Base-by-base conservation (phyloP, 2,113 vertebrate species). In the Canis aureus region DNA sequence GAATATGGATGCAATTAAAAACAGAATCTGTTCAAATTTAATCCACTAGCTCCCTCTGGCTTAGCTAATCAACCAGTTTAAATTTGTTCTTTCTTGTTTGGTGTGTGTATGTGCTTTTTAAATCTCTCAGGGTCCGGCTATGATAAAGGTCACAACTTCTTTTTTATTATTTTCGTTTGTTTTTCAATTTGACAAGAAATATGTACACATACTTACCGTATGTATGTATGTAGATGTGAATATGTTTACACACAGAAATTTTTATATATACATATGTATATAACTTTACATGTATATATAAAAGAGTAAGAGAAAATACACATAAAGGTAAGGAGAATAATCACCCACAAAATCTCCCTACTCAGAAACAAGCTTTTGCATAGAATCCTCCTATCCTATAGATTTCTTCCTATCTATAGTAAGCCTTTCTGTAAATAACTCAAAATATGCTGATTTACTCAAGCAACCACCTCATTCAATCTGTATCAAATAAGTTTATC, bases 401-500 rank as follows among this genome's bases (percentile, higher is more conserved):
- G 23, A 11, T 64, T 35, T 79, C 11, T 57, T 80, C 62, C 25
- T 64, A n/a, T 20, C 20, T 66, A 32, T 87, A 67, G 13, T 35
- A 76, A 76, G 15, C 5, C 38, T 76, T 88, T 76, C 20, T 83
- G 9, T 87, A 67, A 94, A 59, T 69, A 94, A 71, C 32, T 91
- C 51, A 88, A 93, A 94, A 73, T 85, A 13, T 89, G 78, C 55
- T 80, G 13, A 95, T 71, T 79, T 85, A 81, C 17, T 82, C 20
- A 91, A 85, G 55, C 35, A 92, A 79, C 4, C 13, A 93, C 67
- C 3, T 3, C 66, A 23, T 3, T 5, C 19, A 66, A 86, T 35
- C 8, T 89, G 53, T 92, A 64, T 51, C 85, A 94, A 94, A 60
- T 78, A 82, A 66, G 17, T 57, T 32, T 78, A 38, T 59, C 74